A percentile compares a stretch with the other conserved stretches of the same genome.
phyloP scores from a whole-genome alignment of 1,140 invertebrate genomes.

The Drosophila sturtevanti region DNA sequence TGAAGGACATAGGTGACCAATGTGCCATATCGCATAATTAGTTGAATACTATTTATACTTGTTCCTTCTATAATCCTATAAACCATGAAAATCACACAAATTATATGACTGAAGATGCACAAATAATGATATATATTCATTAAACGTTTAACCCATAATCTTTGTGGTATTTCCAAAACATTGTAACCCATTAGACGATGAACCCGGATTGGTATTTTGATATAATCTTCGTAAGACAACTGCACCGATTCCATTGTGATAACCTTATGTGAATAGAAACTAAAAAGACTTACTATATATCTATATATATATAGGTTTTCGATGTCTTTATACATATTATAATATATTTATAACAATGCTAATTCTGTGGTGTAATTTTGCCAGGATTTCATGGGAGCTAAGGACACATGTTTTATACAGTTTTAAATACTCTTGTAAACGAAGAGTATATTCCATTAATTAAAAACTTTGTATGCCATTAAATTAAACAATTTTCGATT shows the following conservation, averaged over 20 bases:
- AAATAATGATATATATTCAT: conserved; percentile 23
- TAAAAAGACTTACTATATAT: not conserved
- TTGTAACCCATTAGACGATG: conserved; percentile 41
- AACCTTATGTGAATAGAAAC: not conserved
- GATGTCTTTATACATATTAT: too few species aligned
- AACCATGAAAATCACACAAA: conserved; percentile 38
- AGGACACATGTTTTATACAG: not conserved
- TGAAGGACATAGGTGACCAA: conserved; percentile 50
- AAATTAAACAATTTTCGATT: not conserved
- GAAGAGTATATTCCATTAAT: not conserved
- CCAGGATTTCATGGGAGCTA: not conserved
- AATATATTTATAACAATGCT: too few species aligned
- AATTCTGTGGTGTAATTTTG: not conserved
- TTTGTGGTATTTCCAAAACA: conserved; percentile 1
- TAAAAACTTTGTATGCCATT: not conserved
- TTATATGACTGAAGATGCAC: conserved; percentile 29
- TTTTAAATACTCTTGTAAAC: not conserved
- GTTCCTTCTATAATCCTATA: conserved; percentile 34
- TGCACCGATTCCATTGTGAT: conserved; percentile 29
- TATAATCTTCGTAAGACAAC: conserved; percentile 48
- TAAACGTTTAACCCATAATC: not conserved
- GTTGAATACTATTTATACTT: not conserved
- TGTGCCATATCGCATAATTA: conserved; percentile 51
- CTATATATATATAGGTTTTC: too few species aligned
- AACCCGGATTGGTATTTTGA: conserved; percentile 18